A percentile compares a stretch with the other conserved stretches of the same genome.
These are phyloP conservation scores for Hemiprocne comata DNA, from an alignment of 2,113 vertebrate genomes.

Conservation along the genomic window DNA sequence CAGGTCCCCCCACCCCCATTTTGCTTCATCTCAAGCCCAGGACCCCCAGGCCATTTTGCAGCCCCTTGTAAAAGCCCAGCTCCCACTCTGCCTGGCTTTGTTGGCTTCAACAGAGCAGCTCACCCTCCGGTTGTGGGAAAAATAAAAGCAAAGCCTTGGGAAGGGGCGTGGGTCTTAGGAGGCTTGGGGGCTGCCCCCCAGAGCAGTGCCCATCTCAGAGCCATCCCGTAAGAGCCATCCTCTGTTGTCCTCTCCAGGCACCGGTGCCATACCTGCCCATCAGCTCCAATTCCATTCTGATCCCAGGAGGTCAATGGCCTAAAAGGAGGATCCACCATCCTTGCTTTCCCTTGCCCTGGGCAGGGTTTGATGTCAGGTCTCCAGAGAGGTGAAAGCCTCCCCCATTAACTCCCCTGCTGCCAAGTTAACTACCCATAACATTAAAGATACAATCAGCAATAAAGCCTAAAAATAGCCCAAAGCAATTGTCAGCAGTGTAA, in stretches of 20 bases:
- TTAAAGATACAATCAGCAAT: constrained; percentile 47
- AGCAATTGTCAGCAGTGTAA: constrained; percentile 31
- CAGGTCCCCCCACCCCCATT: neutral
- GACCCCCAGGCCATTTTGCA: neutral
- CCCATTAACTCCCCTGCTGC: constrained; percentile 24
- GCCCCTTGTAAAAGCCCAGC: neutral
- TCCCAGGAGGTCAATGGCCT: neutral
- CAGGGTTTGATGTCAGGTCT: neutral
- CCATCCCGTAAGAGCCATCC: neutral
- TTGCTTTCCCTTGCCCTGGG: neutral
- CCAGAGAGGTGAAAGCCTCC: neutral
- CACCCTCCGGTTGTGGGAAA: neutral
- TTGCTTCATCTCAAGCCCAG: neutral
- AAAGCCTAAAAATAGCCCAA: constrained; percentile 60
- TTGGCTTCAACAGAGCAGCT: constrained; percentile 11
- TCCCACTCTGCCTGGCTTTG: constrained; percentile 7
- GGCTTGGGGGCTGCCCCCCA: fast-evolving
- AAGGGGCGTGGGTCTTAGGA: neutral
- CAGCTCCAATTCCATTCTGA: fast-evolving
- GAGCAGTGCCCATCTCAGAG: neutral
- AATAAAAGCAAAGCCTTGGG: neutral
- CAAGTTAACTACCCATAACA: constrained; percentile 61
- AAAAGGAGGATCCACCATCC: neutral
- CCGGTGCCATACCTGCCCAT: neutral
- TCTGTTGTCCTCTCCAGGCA: neutral